Evolutionary conservation across 1,140 invertebrate genomes (phyloP), one percentile per base, ranked within the genome.

Genomic region (Hydropsyche tenuis): DNA sequence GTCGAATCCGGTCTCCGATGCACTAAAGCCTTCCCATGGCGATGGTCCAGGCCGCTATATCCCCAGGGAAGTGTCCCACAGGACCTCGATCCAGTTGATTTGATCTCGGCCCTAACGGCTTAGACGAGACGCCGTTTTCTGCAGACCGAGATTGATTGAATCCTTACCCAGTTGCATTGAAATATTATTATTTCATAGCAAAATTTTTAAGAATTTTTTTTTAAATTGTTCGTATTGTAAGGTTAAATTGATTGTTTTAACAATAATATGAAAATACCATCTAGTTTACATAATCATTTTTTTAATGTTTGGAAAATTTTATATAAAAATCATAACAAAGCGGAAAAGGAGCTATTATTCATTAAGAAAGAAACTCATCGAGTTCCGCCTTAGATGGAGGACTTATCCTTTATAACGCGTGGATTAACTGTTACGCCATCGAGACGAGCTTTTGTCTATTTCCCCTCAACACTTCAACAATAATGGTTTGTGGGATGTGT

Each of bases 51-150:
- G 23, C 45, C 65, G 11, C 20, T 12, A 4, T 12, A 43, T n/a
- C 42, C 42, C 63, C 1, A 5, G 16, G 37, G 63, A 37, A 20
- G 48, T 18, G 48, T 53, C 16, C 14, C 14, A 48, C 11, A 3
- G 45, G 45, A 37, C 22, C 20, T 16, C 1, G 11, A 16, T 7
- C 14, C 4, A 22, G 16, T 48, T 25, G 65, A 68, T 68, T 68
- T 25, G 65, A 68, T 68, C 65, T 68, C 43, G 43, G n/a, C 7
- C 30, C 16, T 68, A 68, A 68, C 20, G 65, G 65, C 11, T 48
- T 42, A 46, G 18, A 27, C 22, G 65, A 23, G 65, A 48, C 18
- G 37, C 9, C 30, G 30, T 37, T 9, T 16, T 51, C 56, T 23
- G 23, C 22, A 27, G 45, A 6, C 16, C 63, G 30, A 37, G 30